These are phyloP conservation scores for Eristalis pertinax DNA, from an alignment of 2,888 invertebrate species.

Conservation along the genomic window DNA sequence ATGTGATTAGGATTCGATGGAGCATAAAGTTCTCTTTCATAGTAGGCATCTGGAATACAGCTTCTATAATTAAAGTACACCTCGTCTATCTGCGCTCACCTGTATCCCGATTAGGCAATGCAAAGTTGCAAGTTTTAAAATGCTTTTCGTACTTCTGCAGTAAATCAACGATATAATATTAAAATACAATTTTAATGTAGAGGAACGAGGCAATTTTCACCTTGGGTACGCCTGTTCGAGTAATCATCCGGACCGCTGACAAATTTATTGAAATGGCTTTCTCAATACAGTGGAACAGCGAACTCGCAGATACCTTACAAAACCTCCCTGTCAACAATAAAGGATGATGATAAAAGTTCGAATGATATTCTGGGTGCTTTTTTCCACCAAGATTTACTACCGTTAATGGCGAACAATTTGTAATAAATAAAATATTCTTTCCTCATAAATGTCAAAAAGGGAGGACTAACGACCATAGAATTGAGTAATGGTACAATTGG, in stretches of 20 bases:
- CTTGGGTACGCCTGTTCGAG: constrained; percentile 67
- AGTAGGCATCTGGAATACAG: constrained; percentile 46
- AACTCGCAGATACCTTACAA: constrained; percentile 10
- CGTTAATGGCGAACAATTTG: constrained; percentile 72
- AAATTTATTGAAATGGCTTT: constrained; percentile 72
- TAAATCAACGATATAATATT: constrained; percentile 65
- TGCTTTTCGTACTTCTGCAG: constrained; percentile 6
- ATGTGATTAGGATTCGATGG: constrained; percentile 70
- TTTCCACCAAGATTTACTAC: constrained; percentile 60
- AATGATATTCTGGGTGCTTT: constrained; percentile 50
- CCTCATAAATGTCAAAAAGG: constrained; percentile 71
- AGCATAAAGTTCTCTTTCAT: constrained; percentile 51
- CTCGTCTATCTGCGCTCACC: constrained; percentile 23
- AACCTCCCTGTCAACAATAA: constrained; percentile 69
- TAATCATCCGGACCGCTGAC: constrained; percentile 66
- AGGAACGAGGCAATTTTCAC: constrained; percentile 70
- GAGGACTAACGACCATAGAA: constrained; percentile 58
- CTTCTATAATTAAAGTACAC: constrained; percentile 47
- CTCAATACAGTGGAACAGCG: constrained; percentile 53
- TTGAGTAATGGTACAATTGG: constrained; percentile 66
- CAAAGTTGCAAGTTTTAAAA: constrained; percentile 46
- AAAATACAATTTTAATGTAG: constrained; percentile 69
- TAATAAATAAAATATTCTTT: constrained; percentile 73
- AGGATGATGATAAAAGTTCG: constrained; percentile 71
- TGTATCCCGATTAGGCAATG: constrained; percentile 13